These are phyloP conservation scores for Megaleporinus macrocephalus DNA, from an alignment of 2,113 vertebrate species.

Conservation along the genomic window DNA sequence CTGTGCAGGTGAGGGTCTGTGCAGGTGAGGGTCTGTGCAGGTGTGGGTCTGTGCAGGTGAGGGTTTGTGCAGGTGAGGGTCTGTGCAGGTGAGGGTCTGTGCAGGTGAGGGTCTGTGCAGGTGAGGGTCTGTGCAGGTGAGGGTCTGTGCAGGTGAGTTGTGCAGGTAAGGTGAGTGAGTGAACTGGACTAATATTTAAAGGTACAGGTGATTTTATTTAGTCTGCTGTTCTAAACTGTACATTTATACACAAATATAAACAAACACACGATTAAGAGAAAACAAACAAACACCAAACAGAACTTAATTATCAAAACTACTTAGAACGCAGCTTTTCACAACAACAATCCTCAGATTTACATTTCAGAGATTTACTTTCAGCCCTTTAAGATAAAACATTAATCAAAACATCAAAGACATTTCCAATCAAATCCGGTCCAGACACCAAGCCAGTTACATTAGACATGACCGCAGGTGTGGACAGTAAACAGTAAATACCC, in stretches of 20 bases:
- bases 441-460: not conserved
- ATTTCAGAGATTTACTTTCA: slow-evolving; percentile 37
- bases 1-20: too few species aligned
- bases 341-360: slow-evolving; percentile 78
- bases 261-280: slow-evolving; percentile 38
- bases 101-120: too few species aligned
- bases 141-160: too few species aligned
- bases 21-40: too few species aligned
- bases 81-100: too few species aligned
- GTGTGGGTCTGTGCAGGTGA: too few species aligned
- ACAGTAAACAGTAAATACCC: slow-evolving; percentile 74
- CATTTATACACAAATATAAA: slow-evolving; percentile 37
- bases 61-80: too few species aligned
- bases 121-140: too few species aligned
- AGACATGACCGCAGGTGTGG: not conserved
- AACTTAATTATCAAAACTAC: slow-evolving; percentile 64
- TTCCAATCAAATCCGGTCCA: slow-evolving; percentile 2
- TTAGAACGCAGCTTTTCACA: slow-evolving; percentile 77
- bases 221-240: slow-evolving; percentile 8
- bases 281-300: slow-evolving; percentile 33
- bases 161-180: too few species aligned
- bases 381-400: not conserved
- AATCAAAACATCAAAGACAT: not conserved
- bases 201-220: slow-evolving; percentile 15
- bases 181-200: not conserved